Evolutionary conservation across 2,888 invertebrate species (phyloP), one percentile per base, ranked within the genome.

Genomic region (Megalurothrips usitatus): DNA sequence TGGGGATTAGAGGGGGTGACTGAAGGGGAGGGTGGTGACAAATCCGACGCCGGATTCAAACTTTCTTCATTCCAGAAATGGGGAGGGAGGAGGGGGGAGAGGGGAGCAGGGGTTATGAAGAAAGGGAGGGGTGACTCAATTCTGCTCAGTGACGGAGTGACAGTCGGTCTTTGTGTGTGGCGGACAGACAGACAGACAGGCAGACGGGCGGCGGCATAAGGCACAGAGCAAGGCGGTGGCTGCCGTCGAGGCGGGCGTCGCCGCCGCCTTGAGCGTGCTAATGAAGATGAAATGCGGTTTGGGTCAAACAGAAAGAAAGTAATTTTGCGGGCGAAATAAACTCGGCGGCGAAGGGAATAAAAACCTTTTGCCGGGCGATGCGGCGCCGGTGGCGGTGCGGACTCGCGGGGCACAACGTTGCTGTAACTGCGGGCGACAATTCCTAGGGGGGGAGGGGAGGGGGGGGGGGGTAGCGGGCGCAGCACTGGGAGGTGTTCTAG

Each of bases 1-100:
- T 1, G 52, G 52, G 1, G 52, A 52, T 17, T 6, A 52, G 12
- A 52, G 52, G 52, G 52, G 17, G 14, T 52, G 14, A 52, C 52
- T 52, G 14, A 14, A 12, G 52, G 52, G 52, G 12, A 52, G n/a
- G n/a, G n/a, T 23, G 68, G n/a, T 11, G 9, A 75, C 68, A 75
- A 75, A 75, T 75, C 23, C 26, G 26, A 12, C 19, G 6, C 68
- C 1, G 68, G 68, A 75, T 23, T 75, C 68, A 75, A 75, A 75
- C 68, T 75, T 75, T 75, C 23, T 75, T 75, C 68, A 75, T 75
- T 75, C 23, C 26, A 23, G 23, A 12, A 68, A 26, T 75, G 68
- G 26, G 58, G 14, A 17, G 58, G 17, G 58, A 17, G 8, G 58
- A 17, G 14, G 58, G 14, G 11, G 58, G 14, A 19, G 52, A 52